Conservation (phyloP, 2,888 invertebrate species). For the Cephonodes hylas region DNA sequence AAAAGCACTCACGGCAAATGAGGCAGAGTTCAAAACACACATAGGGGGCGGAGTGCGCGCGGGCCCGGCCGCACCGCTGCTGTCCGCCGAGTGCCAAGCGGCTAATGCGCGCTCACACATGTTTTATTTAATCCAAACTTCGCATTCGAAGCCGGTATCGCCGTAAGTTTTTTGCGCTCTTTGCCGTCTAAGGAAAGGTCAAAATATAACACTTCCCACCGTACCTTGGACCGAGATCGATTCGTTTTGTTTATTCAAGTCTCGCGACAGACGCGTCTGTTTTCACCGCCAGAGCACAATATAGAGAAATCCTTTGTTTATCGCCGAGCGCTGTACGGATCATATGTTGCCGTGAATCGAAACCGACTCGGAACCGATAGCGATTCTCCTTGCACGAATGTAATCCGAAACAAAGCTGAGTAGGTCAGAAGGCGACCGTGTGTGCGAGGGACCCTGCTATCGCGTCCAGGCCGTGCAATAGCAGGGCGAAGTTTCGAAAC, state of each 20-base stretch:
- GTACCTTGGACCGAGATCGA: slow-evolving; percentile 12
- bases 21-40: slow-evolving; percentile 25
- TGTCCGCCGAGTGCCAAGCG: background rate
- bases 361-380: slow-evolving; percentile 18
- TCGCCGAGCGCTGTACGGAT: slow-evolving; percentile 30
- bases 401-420: slow-evolving; percentile 42
- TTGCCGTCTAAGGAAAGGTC: slow-evolving; percentile 37
- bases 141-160: slow-evolving; percentile 27
- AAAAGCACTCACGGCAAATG: slow-evolving; percentile 37
- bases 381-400: slow-evolving; percentile 44
- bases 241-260: slow-evolving; percentile 29
- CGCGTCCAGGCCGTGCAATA: slow-evolving; percentile 23
- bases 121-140: slow-evolving; percentile 42
- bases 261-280: slow-evolving; percentile 32
- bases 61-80: background rate
- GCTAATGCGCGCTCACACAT: slow-evolving; percentile 24
- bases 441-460: slow-evolving; percentile 44
- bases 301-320: slow-evolving; percentile 52
- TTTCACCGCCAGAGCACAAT: slow-evolving; percentile 53
- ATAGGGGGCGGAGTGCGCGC: slow-evolving; percentile 17
- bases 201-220: slow-evolving; percentile 21
- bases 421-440: slow-evolving; percentile 38
- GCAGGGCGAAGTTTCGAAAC: slow-evolving; percentile 44
- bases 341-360: slow-evolving; percentile 24
- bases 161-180: slow-evolving; percentile 43